Percentiles rank a stretch among this genome's conserved stretches.
phyloP scores from a whole-genome alignment of 2,113 vertebrate species.

The Oophaga pumilio region DNA sequence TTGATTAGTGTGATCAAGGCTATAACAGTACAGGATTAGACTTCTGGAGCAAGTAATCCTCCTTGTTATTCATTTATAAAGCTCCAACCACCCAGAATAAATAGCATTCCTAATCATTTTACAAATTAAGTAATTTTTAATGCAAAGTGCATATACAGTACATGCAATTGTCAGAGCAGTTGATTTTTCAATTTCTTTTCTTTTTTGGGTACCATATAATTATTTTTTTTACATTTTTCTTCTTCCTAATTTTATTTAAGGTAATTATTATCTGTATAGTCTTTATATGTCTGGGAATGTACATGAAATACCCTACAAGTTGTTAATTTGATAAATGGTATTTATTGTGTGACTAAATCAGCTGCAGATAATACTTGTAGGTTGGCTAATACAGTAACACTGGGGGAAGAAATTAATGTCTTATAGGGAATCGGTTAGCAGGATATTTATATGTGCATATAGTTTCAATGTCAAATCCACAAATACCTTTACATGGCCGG shows the following conservation, averaged over 20 bases:
- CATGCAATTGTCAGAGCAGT: not conserved
- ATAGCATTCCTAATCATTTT: constrained; percentile 43
- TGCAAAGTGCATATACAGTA: constrained; percentile 3
- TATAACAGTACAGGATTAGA: constrained; percentile 37
- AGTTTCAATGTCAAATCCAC: too few relatives aligned
- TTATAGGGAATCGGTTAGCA: too few relatives aligned
- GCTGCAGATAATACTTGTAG: too few relatives aligned
- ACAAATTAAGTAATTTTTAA: constrained; percentile 11
- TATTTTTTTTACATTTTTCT: not conserved
- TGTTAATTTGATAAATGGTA: not conserved
- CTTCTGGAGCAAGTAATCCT: constrained; percentile 35
- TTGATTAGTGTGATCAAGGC: constrained; percentile 27
- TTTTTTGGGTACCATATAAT: constrained; percentile 4
- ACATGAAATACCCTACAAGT: not conserved
- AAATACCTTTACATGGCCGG: too few relatives aligned
- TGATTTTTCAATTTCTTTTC: constrained; percentile 20
- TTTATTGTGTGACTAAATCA: not conserved
- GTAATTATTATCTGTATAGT: not conserved
- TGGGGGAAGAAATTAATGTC: too few relatives aligned
- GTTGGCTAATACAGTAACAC: too few relatives aligned
- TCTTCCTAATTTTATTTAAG: not conserved
- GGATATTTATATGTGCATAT: too few relatives aligned
- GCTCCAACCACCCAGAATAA: constrained; percentile 14
- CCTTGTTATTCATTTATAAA: constrained; percentile 12
- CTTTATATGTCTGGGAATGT: not conserved